Percentiles rank a stretch among this genome's conserved stretches.
Conservation (phyloP, 2,888 invertebrate genomes). For the Harmothoe impar region DNA sequence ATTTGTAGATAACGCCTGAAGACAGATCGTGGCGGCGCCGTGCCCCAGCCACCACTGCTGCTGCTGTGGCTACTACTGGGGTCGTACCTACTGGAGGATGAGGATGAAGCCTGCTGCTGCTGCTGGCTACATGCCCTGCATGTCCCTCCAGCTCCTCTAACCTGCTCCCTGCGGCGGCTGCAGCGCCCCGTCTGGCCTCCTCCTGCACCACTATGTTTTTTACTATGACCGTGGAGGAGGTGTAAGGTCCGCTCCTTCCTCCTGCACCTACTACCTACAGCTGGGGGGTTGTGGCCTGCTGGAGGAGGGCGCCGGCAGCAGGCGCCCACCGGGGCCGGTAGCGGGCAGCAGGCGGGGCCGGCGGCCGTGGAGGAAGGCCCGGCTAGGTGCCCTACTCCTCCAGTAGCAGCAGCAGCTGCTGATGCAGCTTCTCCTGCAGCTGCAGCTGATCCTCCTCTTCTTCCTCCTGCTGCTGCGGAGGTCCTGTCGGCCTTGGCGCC, state of each 20-base stretch:
- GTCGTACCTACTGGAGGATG: not conserved
- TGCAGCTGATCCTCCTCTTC: not conserved
- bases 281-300: not conserved
- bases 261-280: not conserved
- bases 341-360: not conserved
- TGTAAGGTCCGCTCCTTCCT: not conserved
- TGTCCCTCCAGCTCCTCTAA: not conserved
- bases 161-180: not conserved
- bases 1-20: constrained; percentile 36
- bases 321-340: not conserved
- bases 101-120: not conserved
- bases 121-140: not conserved
- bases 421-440: not conserved
- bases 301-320: not conserved
- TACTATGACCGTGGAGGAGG: not conserved
- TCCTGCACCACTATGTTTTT: not conserved
- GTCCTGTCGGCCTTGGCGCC: not conserved
- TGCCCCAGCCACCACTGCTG: constrained; percentile 8
- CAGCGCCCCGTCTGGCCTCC: not conserved
- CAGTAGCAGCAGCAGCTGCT: not conserved
- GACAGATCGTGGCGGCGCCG: not conserved
- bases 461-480: not conserved
- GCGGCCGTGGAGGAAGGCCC: not conserved
- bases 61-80: not conserved
- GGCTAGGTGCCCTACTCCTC: not conserved